Conservation (phyloP, 2,113 vertebrate genomes). For the Halichoeres trimaculatus region DNA sequence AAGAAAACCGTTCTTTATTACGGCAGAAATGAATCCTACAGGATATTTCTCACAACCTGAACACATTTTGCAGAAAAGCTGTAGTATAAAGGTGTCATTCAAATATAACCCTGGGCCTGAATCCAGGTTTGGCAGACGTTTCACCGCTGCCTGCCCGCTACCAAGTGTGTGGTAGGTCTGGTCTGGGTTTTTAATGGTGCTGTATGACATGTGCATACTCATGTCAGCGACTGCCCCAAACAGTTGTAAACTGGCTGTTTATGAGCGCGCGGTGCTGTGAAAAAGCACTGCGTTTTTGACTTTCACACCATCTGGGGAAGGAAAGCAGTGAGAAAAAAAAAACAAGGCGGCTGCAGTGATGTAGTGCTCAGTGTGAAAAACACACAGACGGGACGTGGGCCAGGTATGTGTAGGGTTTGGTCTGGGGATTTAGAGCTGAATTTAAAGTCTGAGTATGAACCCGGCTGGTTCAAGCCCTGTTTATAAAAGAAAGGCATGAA, state of each 20-base stretch:
- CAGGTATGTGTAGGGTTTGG: constrained; percentile 29
- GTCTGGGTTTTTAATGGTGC: constrained; percentile 72
- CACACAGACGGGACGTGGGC: constrained; percentile 27
- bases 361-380: constrained; percentile 47
- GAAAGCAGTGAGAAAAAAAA: constrained; percentile 15
- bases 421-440: not conserved
- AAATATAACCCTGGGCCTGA: constrained; percentile 35
- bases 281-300: constrained; percentile 62
- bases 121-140: constrained; percentile 54
- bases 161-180: constrained; percentile 72
- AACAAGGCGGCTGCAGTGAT: constrained; percentile 19
- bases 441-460: not conserved
- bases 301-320: constrained; percentile 72
- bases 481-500: not conserved
- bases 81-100: constrained; percentile 50
- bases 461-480: not conserved
- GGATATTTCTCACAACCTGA: constrained; percentile 8
- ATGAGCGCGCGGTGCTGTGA: constrained; percentile 73
- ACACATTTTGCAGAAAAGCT: not conserved
- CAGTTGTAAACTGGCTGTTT: constrained; percentile 81
- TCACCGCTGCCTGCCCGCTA: constrained; percentile 24
- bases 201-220: constrained; percentile 74
- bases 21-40: not conserved
- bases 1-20: not conserved
- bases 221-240: constrained; percentile 77